Percentiles rank a stretch among this genome's conserved stretches.
Evolutionary conservation across 2,888 invertebrate species (phyloP).

Genomic region (Leptothorax acervorum): DNA sequence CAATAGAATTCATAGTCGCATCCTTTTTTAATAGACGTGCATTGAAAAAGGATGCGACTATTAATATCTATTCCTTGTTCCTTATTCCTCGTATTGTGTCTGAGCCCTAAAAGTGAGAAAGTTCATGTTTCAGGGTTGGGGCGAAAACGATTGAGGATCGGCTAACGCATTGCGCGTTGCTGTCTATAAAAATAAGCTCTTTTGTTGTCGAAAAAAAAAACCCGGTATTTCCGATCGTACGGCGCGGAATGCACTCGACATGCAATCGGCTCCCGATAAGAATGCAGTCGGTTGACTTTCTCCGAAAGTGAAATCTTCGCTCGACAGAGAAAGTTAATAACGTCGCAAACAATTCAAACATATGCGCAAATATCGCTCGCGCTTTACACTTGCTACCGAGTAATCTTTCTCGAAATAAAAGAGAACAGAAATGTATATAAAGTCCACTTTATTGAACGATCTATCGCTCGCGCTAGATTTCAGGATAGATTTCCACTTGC

Average conservation of each 20-base stretch:
- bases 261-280: constrained; percentile 42
- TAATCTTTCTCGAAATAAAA: neutral
- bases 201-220: neutral
- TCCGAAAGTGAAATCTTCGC: constrained; percentile 77
- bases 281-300: constrained; percentile 73
- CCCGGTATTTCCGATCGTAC: neutral
- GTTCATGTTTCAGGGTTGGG: no score
- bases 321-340: constrained; percentile 70
- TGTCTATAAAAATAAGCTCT: neutral
- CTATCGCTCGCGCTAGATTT: no score
- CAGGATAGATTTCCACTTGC: no score
- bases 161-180: neutral
- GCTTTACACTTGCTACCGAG: neutral
- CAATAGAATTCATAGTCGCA: no score
- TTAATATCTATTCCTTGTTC: no score
- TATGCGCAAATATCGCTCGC: neutral
- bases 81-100: no score
- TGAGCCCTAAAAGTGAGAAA: no score
- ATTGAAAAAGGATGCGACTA: no score
- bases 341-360: constrained; percentile 37
- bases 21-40: no score
- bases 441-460: no score
- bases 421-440: no score
- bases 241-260: constrained; percentile 11
- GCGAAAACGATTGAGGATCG: no score